A percentile compares a stretch with the other conserved stretches of the same genome.
These are phyloP conservation scores for Melanotaenia boesemani DNA, from an alignment of 2,797 vertebrate species.

Conservation along the genomic window DNA sequence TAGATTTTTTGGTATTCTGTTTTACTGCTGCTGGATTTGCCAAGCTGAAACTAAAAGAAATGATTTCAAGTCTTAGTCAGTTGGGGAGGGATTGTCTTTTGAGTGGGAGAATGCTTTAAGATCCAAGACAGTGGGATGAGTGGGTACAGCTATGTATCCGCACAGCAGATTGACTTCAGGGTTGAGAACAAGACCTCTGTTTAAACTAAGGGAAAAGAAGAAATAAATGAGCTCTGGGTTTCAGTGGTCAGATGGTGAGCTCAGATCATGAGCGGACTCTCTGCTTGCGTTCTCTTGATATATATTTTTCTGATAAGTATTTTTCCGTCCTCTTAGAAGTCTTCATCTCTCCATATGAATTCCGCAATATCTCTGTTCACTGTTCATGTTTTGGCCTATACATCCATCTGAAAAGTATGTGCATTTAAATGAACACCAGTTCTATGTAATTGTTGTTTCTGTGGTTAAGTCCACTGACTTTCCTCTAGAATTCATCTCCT, in stretches of 20 bases:
- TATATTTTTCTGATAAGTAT: neutral
- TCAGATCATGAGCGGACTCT: conserved; percentile 47
- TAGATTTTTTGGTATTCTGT: conserved; percentile 39
- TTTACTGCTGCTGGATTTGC: conserved; percentile 59
- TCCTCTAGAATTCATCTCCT: conserved; percentile 65
- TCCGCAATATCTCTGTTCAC: conserved; percentile 15
- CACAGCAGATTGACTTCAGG: conserved; percentile 68
- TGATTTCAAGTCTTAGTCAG: conserved; percentile 63
- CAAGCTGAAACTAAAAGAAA: conserved; percentile 60
- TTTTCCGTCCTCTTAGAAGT: neutral
- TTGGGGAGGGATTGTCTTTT: conserved; percentile 55
- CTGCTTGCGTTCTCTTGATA: conserved; percentile 25
- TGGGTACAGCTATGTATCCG: conserved; percentile 66
- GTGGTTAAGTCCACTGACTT: conserved; percentile 54
- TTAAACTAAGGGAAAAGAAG: conserved; percentile 64
- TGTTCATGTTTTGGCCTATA: neutral
- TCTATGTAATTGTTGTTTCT: conserved; percentile 46
- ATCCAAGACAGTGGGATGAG: conserved; percentile 57
- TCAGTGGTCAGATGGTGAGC: conserved; percentile 35
- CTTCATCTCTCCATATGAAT: conserved; percentile 27
- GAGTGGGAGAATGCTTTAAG: conserved; percentile 49
- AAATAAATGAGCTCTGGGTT: conserved; percentile 70
- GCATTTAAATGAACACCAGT: conserved; percentile 2
- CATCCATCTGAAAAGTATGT: neutral
- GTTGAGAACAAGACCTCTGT: conserved; percentile 63